Conservation (phyloP, 2,113 vertebrate genomes). For the Pithys albifrons region DNA sequence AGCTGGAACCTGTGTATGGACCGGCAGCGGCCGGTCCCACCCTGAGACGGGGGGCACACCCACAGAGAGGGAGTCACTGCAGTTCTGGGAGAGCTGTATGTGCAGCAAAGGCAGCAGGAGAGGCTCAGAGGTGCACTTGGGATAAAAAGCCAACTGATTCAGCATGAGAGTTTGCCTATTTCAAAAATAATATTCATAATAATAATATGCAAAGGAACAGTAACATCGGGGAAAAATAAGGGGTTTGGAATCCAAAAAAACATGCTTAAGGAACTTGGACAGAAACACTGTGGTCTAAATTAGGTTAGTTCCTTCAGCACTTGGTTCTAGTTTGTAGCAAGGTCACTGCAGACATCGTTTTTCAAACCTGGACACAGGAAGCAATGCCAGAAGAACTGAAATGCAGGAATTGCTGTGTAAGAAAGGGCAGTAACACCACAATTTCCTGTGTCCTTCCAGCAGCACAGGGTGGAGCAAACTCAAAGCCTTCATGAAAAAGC, state of each 20-base stretch:
- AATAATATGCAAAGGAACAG: background rate
- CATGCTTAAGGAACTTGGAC: fast-evolving
- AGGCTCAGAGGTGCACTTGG: background rate
- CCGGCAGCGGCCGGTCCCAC: background rate
- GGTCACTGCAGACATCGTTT: background rate
- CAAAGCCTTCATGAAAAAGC: background rate
- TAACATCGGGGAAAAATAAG: background rate
- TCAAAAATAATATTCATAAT: background rate
- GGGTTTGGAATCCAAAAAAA: background rate
- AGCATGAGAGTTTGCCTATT: background rate
- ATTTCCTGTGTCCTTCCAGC: background rate
- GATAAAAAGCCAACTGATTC: background rate
- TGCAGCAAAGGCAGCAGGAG: background rate
- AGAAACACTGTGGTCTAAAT: background rate
- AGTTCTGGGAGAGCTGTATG: no score
- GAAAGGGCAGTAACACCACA: background rate
- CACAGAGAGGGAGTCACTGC: background rate
- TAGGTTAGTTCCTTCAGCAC: background rate
- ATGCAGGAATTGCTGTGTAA: background rate
- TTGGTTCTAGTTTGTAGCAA: background rate
- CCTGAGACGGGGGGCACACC: background rate
- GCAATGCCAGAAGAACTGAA: background rate
- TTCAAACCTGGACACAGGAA: background rate
- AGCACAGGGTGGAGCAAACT: background rate
- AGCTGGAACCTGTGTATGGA: fast-evolving